Conservation (phyloP, 2,797 vertebrate genomes). For the Denticeps clupeoides region DNA sequence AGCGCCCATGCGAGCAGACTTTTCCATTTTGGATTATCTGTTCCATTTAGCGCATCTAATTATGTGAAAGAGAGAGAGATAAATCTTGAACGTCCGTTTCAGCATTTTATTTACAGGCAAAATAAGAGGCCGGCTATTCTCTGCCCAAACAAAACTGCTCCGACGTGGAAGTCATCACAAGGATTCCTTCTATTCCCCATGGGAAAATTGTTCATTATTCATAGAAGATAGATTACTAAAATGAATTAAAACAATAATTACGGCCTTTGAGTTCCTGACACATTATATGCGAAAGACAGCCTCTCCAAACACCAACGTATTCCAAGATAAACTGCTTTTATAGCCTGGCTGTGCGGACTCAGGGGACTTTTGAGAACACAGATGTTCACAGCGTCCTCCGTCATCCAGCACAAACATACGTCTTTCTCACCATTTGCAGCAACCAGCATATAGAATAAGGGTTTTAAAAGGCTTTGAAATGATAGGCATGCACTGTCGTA, state of each 20-base stretch:
- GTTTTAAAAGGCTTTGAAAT: background rate
- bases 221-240: background rate
- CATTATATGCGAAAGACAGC: slow-evolving; percentile 27
- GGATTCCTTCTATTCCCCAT: background rate
- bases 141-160: too few species aligned
- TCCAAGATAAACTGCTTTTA: slow-evolving; percentile 30
- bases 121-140: too few species aligned
- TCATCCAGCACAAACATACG: slow-evolving; percentile 12
- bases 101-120: too few species aligned
- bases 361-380: slow-evolving; percentile 25
- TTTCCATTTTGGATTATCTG: too few species aligned
- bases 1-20: too few species aligned
- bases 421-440: background rate
- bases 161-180: too few species aligned
- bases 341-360: slow-evolving; percentile 15
- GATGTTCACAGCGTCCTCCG: slow-evolving; percentile 24
- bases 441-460: background rate
- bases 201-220: background rate
- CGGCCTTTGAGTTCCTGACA: slow-evolving; percentile 20
- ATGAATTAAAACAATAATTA: background rate
- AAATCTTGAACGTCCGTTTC: too few species aligned
- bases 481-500: background rate
- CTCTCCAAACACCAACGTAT: slow-evolving; percentile 24
- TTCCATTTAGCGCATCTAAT: too few species aligned
- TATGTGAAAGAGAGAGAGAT: too few species aligned